Base-by-base conservation (phyloP, 2,797 vertebrate genomes). In the Oreonectes daqikongensis region DNA sequence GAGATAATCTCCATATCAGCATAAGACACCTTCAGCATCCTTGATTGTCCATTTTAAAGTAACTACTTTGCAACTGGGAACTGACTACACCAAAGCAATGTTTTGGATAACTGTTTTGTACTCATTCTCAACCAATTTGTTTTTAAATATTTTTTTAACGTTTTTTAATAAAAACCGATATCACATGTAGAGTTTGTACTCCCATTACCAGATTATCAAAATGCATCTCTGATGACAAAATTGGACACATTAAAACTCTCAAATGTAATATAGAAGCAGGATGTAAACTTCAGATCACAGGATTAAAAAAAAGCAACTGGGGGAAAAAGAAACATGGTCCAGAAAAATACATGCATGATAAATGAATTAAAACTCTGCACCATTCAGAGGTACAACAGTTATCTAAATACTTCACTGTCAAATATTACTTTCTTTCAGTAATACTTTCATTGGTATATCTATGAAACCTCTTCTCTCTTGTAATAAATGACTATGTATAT, bases 151-250 rank as follows among this genome's bases (percentile, higher is more conserved):
- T 69, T 70, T 81, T 87, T 75, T 86, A 84, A 83, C 81, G 86
- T 91, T 87, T 88, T 75, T 79, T 77, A 84, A 84, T 87, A 83
- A 89, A 90, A 88, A 75, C 81, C 59, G 84, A 83, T 86, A 83
- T 83, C 83, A 90, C 80, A 69, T 84, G 52, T 84, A 86, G 71
- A 76, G 77, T 83, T 81, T 83, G 76, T 82, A 76, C 78, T 79
- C 75, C 61, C 67, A 61, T 77, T 44, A 53, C 55, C 77, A 79
- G 74, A 72, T 77, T 35, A 53, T 67, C 73, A 69, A 75, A 79
- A 14, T 80, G 52, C 81, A 64, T 72, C 81, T 80, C 68, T 77
- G 50, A 79, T 84, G 79, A 75, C 76, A 82, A 70, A 50, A 75
- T 66, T 70, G 72, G 65, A 77, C 50, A 81, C 68, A 59, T 79